A percentile compares a stretch with the other conserved stretches of the same genome.
Evolutionary conservation across 1,140 invertebrate species (phyloP).

Genomic region (Philotrypesis tridentata): DNA sequence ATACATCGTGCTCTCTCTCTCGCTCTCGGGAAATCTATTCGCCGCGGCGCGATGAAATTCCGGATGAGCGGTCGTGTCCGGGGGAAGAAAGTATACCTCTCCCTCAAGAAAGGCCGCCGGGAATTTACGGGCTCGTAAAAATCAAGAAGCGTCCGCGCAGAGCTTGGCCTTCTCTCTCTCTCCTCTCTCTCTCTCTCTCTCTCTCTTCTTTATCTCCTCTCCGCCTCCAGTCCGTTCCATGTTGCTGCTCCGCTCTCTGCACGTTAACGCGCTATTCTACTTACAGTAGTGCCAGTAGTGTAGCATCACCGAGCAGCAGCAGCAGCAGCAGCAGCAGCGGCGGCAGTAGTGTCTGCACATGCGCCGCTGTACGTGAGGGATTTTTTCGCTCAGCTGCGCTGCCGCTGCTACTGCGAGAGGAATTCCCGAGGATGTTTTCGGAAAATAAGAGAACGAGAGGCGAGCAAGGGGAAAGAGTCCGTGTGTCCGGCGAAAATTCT

Average conservation of each 20-base stretch:
- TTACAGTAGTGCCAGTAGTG: conserved; percentile 34
- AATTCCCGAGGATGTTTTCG: conserved; percentile 26
- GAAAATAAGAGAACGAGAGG: background rate
- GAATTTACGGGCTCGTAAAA: conserved; percentile 74
- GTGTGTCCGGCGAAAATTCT: background rate
- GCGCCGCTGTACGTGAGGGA: background rate
- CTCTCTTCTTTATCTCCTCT: conserved; percentile 11
- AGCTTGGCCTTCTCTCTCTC: conserved; percentile 63
- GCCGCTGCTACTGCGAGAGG: too few species aligned
- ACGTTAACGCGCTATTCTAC: conserved; percentile 45
- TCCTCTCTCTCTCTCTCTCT: conserved; percentile 57
- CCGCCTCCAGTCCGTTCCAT: conserved; percentile 45
- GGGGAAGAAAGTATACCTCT: conserved; percentile 39
- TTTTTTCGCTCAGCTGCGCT: background rate
- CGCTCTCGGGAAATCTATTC: conserved; percentile 51
- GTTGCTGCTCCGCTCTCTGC: conserved; percentile 34
- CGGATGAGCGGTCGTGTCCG: conserved; percentile 55
- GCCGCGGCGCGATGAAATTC: conserved; percentile 64
- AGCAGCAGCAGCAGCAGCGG: conserved; percentile 3
- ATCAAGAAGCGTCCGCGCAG: conserved; percentile 72
- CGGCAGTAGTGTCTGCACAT: conserved; percentile 28
- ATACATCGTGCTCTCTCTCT: conserved; percentile 1
- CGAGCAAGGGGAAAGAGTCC: background rate
- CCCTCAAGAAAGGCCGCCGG: conserved; percentile 23
- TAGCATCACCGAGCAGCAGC: conserved; percentile 3